Percentiles rank a stretch among this genome's conserved stretches.
phyloP scores from a whole-genome alignment of 2,113 vertebrate genomes.

The Conger conger region DNA sequence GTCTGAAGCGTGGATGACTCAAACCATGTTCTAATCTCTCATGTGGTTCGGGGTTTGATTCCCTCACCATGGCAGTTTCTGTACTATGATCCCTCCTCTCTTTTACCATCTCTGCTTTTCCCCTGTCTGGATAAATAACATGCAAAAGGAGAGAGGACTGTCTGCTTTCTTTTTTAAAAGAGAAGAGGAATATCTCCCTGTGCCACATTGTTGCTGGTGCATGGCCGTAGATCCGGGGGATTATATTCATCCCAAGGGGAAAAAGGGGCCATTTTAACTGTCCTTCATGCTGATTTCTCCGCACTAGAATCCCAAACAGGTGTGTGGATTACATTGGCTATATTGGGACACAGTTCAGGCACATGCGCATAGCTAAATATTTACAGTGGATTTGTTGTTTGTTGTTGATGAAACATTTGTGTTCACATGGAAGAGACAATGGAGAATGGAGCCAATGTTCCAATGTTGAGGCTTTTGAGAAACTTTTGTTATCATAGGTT shows the following conservation, averaged over 20 bases:
- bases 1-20: too few species aligned
- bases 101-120: too few species aligned
- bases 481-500: not conserved
- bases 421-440: not conserved
- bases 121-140: too few species aligned
- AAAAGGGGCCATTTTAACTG: not conserved
- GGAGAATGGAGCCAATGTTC: not conserved
- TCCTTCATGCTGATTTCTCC: not conserved
- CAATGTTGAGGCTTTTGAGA: not conserved
- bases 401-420: not conserved
- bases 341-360: conserved; percentile 40
- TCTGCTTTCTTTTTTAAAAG: not conserved
- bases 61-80: too few species aligned
- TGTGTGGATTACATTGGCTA: conserved; percentile 55
- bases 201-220: not conserved
- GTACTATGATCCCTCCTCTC: too few species aligned
- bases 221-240: not conserved
- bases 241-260: not conserved
- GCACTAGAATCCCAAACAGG: conserved; percentile 41
- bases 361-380: not conserved
- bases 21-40: too few species aligned
- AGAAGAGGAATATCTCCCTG: not conserved
- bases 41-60: too few species aligned
- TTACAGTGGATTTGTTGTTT: not conserved
- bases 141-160: too few species aligned